A percentile compares a stretch with the other conserved stretches of the same genome.
Evolutionary conservation across 2,797 vertebrate species (phyloP).

Genomic region (Gastrophryne carolinensis): DNA sequence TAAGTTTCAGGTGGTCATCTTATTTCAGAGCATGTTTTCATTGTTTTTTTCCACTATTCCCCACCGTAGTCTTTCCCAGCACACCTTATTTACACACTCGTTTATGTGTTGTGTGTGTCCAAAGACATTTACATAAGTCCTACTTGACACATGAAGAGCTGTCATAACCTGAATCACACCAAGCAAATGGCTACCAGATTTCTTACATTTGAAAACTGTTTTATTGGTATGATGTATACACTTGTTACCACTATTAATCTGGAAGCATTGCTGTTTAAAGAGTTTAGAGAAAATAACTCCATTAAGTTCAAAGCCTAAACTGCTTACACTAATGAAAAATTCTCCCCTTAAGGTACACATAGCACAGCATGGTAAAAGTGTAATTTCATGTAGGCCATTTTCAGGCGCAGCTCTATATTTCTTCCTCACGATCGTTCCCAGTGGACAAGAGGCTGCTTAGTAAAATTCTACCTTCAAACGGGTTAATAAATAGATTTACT

Average conservation of each 20-base stretch:
- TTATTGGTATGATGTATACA: constrained; percentile 30
- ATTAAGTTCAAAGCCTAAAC: constrained; percentile 50
- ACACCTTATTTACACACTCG: too few species aligned
- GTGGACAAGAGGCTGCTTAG: constrained; percentile 3
- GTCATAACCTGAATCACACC: constrained; percentile 18
- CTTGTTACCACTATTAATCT: constrained; percentile 18
- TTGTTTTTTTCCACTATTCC: too few species aligned
- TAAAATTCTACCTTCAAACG: constrained; percentile 36
- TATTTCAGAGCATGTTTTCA: too few species aligned
- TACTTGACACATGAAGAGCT: neutral
- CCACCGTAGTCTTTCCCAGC: too few species aligned
- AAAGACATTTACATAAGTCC: neutral
- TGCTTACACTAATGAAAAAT: constrained; percentile 43
- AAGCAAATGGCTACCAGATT: constrained; percentile 29
- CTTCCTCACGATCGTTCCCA: constrained; percentile 10
- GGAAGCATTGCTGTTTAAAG: constrained; percentile 34
- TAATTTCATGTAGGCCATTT: constrained; percentile 29
- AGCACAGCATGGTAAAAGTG: constrained; percentile 21
- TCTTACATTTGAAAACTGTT: constrained; percentile 33
- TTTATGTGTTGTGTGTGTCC: neutral
- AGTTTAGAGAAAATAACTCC: constrained; percentile 41
- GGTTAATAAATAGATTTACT: constrained; percentile 43
- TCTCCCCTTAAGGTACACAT: constrained; percentile 43
- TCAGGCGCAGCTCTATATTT: constrained; percentile 11
- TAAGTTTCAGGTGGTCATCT: too few species aligned